Conservation (phyloP, 2,113 vertebrate species). For the Rhynchomys soricoides region DNA sequence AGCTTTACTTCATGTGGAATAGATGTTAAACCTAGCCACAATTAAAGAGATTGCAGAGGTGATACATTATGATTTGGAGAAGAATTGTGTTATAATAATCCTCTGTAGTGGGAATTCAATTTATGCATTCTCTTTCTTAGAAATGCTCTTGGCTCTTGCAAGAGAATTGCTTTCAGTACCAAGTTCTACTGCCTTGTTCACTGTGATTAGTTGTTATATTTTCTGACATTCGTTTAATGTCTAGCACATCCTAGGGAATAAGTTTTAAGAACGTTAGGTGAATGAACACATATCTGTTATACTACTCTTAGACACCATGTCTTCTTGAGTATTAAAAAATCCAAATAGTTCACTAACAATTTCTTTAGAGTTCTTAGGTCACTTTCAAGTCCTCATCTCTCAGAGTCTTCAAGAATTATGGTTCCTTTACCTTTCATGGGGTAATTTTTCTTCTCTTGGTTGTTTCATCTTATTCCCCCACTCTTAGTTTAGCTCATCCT, state of each 20-base stretch:
- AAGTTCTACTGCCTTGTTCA: not conserved
- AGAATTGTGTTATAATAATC: slow-evolving; percentile 24
- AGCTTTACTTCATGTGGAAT: not conserved
- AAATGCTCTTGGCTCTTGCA: not conserved
- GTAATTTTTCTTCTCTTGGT: not conserved
- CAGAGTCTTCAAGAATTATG: not conserved
- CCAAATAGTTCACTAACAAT: slow-evolving; percentile 46
- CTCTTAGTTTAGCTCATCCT: not conserved
- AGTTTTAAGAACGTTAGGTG: not conserved
- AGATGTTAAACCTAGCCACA: not conserved
- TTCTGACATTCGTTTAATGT: not conserved
- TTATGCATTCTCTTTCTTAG: slow-evolving; percentile 17
- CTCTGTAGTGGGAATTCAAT: slow-evolving; percentile 16
- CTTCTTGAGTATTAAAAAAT: slow-evolving; percentile 55
- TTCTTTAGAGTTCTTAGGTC: not conserved
- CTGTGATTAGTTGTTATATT: slow-evolving; percentile 14
- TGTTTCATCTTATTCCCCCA: not conserved
- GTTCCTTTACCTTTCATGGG: slow-evolving; percentile 19
- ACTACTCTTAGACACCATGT: not conserved
- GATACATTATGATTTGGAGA: slow-evolving; percentile 3
- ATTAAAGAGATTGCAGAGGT: slow-evolving; percentile 26
- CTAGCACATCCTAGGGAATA: not conserved
- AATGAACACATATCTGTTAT: not conserved
- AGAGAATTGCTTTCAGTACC: slow-evolving; percentile 42
- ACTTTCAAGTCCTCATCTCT: slow-evolving; percentile 45